Evolutionary conservation across 2,797 vertebrate genomes (phyloP).

Genomic region (Phoeniculus purpureus): DNA sequence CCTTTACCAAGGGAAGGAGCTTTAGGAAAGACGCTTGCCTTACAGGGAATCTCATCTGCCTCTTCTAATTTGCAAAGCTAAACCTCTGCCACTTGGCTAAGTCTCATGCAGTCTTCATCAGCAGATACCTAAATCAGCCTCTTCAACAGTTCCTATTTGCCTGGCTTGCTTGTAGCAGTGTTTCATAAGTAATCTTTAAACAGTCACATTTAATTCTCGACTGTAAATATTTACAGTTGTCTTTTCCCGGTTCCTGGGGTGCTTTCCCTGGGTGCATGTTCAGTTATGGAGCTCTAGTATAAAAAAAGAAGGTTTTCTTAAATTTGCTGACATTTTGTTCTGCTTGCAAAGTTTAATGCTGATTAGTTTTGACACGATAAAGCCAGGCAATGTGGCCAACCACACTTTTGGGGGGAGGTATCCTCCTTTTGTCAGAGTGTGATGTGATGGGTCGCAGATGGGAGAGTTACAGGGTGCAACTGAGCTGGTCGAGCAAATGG

Average conservation of each 20-base stretch:
- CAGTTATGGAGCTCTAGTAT: neutral
- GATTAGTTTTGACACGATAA: slow-evolving; percentile 24
- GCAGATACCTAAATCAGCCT: neutral
- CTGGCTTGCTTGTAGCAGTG: neutral
- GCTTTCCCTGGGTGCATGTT: neutral
- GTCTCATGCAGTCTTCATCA: slow-evolving; percentile 16
- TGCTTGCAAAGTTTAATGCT: neutral
- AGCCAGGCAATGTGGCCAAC: neutral
- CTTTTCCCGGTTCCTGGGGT: neutral
- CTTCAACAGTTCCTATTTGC: slow-evolving; percentile 23
- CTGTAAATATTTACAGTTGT: slow-evolving; percentile 38
- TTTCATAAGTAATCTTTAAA: neutral
- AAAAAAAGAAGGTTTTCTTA: neutral
- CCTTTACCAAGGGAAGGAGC: neutral
- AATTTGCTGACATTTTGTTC: slow-evolving; percentile 6
- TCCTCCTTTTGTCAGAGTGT: neutral
- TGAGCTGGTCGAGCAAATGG: neutral
- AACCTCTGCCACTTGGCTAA: slow-evolving; percentile 3
- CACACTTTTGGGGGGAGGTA: neutral
- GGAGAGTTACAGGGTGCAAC: neutral
- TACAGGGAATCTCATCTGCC: slow-evolving; percentile 24
- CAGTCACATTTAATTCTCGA: slow-evolving; percentile 7
- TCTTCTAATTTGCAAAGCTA: slow-evolving; percentile 36
- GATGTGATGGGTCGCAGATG: slow-evolving; percentile 11
- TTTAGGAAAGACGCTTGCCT: neutral